These are phyloP conservation scores for Myotis lucifugus DNA, from an alignment of 2,113 vertebrate genomes.

Conservation along the genomic window DNA sequence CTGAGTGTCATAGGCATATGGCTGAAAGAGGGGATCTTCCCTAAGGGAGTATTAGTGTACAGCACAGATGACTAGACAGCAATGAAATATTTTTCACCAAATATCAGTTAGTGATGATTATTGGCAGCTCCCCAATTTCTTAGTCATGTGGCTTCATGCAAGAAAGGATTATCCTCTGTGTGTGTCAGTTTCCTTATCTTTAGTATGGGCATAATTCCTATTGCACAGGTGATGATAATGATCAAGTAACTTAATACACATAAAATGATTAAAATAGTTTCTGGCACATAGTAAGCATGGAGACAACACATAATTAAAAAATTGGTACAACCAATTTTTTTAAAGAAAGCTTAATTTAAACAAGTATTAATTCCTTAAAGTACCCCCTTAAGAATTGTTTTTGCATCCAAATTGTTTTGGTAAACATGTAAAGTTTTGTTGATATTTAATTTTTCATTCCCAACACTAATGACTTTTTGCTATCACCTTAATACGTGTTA, in stretches of 20 bases:
- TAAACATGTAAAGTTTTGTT: constrained; percentile 9
- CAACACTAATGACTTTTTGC: background rate
- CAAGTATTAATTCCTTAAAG: background rate
- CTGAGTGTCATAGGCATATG: too few relatives aligned
- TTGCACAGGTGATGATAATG: background rate
- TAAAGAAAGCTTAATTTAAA: background rate
- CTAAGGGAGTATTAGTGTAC: too few relatives aligned
- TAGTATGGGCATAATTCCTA: background rate
- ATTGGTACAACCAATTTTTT: background rate
- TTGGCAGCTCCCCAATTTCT: background rate
- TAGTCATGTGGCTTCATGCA: background rate
- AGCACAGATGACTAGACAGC: background rate
- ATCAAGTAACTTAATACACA: background rate
- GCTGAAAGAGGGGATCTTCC: background rate
- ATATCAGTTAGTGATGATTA: background rate
- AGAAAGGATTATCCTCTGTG: background rate
- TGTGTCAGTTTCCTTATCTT: background rate
- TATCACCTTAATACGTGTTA: background rate
- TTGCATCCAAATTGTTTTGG: background rate
- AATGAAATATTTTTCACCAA: background rate
- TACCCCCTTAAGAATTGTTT: background rate
- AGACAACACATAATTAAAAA: background rate
- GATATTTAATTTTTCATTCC: background rate
- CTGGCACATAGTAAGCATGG: background rate
- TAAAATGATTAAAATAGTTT: background rate